phyloP scores from a whole-genome alignment of 2,888 invertebrate genomes.

The Microplitis manilae region DNA sequence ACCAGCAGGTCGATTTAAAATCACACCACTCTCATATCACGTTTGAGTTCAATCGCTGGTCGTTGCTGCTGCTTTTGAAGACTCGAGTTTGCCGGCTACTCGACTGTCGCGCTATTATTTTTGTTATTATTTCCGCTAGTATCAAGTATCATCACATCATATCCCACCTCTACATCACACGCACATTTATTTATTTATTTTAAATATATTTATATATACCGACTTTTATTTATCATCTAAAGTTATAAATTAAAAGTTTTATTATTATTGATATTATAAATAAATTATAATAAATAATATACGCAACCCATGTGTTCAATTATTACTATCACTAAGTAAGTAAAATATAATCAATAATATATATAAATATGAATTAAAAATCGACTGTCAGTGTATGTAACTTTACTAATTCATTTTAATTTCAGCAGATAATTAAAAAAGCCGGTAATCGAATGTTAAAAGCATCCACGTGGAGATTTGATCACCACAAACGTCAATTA shows the following conservation, averaged over 20 bases:
- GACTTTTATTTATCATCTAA: neutral
- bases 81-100: neutral
- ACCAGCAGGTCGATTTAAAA: constrained; percentile 4
- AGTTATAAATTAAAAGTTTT: too few species aligned
- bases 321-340: too few species aligned
- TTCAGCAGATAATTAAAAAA: neutral
- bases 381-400: too few species aligned
- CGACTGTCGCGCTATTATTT: neutral
- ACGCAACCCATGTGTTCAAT: neutral
- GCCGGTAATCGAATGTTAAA: neutral
- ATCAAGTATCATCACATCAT: neutral
- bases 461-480: neutral
- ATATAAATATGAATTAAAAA: too few species aligned
- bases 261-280: neutral
- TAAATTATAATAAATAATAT: neutral
- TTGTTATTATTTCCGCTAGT: neutral
- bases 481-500: neutral
- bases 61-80: neutral
- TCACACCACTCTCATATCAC: constrained; percentile 17
- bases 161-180: neutral
- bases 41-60: neutral
- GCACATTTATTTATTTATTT: neutral
- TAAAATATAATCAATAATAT: too few species aligned
- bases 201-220: neutral
- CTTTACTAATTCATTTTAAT: neutral